These are phyloP conservation scores for Lota lota DNA, from an alignment of 2,113 vertebrate species.

Conservation along the genomic window DNA sequence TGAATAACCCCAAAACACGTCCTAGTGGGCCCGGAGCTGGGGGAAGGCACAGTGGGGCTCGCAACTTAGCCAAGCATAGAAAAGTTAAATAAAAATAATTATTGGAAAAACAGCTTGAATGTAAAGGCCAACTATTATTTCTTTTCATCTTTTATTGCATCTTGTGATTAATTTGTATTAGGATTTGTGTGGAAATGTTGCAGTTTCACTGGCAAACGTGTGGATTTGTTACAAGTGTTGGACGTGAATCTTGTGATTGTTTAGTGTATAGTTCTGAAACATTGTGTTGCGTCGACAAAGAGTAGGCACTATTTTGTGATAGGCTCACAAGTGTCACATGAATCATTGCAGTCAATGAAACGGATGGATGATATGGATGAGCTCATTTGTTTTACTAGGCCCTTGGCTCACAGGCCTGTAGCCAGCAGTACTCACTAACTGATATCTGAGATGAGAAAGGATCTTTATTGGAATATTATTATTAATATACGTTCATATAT, in stretches of 20 bases:
- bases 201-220: constrained; percentile 26
- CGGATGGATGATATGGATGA: constrained; percentile 49
- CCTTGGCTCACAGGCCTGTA: constrained; percentile 56
- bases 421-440: not conserved
- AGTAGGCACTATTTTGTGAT: constrained; percentile 45
- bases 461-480: constrained; percentile 41
- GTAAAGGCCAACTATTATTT: constrained; percentile 49
- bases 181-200: constrained; percentile 31
- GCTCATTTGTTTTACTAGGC: constrained; percentile 53
- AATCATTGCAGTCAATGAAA: constrained; percentile 59
- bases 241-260: constrained; percentile 5
- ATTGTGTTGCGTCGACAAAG: constrained; percentile 41
- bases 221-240: too few relatives aligned
- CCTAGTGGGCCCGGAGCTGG: constrained; percentile 46
- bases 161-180: constrained; percentile 54
- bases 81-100: constrained; percentile 42
- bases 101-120: constrained; percentile 41
- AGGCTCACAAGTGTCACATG: constrained; percentile 53
- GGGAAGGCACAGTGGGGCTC: constrained; percentile 34
- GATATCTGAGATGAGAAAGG: constrained; percentile 51
- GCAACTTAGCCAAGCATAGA: constrained; percentile 46
- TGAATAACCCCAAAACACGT: constrained; percentile 68
- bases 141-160: constrained; percentile 46
- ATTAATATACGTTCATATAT: too few relatives aligned
- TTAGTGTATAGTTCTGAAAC: constrained; percentile 33